Evolutionary conservation across 2,797 vertebrate genomes (phyloP).

Genomic region (Cirrhinus molitorella): DNA sequence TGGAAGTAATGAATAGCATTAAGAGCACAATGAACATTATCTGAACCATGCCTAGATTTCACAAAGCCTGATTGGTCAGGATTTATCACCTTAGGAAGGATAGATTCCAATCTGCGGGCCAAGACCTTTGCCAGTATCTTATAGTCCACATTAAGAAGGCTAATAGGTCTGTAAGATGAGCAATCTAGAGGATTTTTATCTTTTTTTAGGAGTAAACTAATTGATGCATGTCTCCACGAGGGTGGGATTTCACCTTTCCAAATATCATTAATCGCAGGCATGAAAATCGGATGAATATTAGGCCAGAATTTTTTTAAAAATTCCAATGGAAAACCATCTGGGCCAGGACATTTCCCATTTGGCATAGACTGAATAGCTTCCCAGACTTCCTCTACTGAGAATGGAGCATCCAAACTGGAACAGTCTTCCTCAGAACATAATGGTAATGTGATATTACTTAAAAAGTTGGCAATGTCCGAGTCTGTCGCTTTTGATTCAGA

Average conservation of each 20-base stretch:
- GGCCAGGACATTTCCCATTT: not conserved
- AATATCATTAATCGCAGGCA: not conserved
- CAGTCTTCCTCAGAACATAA: not conserved
- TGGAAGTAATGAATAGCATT: not conserved
- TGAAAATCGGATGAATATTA: not conserved
- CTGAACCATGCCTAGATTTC: not conserved
- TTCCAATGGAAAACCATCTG: constrained; percentile 1
- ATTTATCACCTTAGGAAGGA: not conserved
- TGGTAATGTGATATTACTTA: not conserved
- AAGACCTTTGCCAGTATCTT: not conserved
- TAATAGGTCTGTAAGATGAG: not conserved
- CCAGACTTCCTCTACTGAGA: not conserved
- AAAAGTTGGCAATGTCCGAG: not conserved
- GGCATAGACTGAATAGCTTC: not conserved
- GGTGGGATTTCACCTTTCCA: not conserved
- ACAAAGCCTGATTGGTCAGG: not conserved
- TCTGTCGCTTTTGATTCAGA: not conserved
- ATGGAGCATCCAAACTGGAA: not conserved
- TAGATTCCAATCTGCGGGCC: not conserved
- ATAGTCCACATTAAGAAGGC: too few relatives aligned
- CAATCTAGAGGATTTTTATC: not conserved
- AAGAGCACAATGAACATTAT: not conserved
- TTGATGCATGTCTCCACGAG: not conserved
- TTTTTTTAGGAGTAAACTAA: not conserved
- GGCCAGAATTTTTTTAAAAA: not conserved